Evolutionary conservation across 2,797 vertebrate genomes (phyloP), one percentile per base, ranked within the genome.

Genomic region (Chiroxiphia lanceolata): DNA sequence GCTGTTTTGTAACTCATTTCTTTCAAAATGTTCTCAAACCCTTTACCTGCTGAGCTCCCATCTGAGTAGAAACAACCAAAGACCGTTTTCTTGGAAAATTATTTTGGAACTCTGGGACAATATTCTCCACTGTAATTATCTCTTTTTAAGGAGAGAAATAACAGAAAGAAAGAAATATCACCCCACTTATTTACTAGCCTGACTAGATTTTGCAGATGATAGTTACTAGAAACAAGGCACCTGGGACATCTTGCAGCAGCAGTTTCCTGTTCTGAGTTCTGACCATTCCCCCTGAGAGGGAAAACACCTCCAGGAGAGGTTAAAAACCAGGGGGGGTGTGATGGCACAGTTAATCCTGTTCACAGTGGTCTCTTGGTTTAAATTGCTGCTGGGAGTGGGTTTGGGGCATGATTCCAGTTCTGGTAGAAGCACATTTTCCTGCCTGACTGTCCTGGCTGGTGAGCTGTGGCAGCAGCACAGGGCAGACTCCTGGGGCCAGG

Each of bases 11-110:
- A 88, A 90, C 91, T 97, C 76, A 31, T 96, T 65, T 95, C 97
- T 97, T 96, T 95, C 33, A 38, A 47, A 92, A 23, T 27, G 93
- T 95, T 97, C 95, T 93, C 87, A 94, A 97, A 87, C 57, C 86
- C 85, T 91, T 77, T 90, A 87, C 38, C 44, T 90, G 92, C 82
- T 94, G 60, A 96, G 84, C 92, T 93, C 71, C 83, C 91, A 85
- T n/a, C 33, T 44, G 84, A 96, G 56, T 29, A 50, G 84, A 72
- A 94, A 60, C 64, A 80, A 71, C 93, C 72, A 19, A 68, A 29
- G 78, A 57, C 23, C 45, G 68, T 54, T 93, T 88, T 47, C 83
- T 89, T 70, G 59, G 84, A 72, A 94, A 78, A 80, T 48, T 57
- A 23, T 65, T 77, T 33, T n/a, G 54, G 88, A 77, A 88, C 83